Base-by-base conservation (phyloP, 2,888 invertebrate genomes). In the Zaprionus bogoriensis region DNA sequence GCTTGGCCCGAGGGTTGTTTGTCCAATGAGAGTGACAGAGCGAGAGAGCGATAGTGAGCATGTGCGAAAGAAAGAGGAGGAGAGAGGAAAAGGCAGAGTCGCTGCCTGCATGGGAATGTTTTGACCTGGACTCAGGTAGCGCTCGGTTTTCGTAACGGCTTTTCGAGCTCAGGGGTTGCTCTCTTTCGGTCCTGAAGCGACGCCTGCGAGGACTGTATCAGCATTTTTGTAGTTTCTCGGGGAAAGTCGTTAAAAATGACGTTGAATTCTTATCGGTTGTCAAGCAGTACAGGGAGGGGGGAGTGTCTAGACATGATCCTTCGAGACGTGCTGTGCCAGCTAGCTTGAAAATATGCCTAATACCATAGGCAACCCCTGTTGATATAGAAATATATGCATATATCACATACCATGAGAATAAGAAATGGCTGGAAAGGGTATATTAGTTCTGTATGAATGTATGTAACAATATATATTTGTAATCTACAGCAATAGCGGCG, bases 1-100 rank as follows among this genome's bases (percentile, higher is more conserved):
- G 3, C 23, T 50, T 19, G 22, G 22, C 52, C 57, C 36, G 38
- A 32, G 55, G 61, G 65, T 62, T 68, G 63, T 64, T 77, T 68
- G 48, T 51, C 17, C 32, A 36, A 17, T 9, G 32, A 1, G 14
- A 2, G 32, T 9, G 32, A 1, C 6, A 2, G 32, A 32, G 2
- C 12, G 14, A 32, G 32, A 32, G 32, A 14, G 17, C 3, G 7
- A 36, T 6, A 17, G 32, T 6, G 7, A 7, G 7, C 7, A 12
- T 4, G 12, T 4, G 6, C 7, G 32, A 1, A 0, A 32, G 32
- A 36, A 5, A 4, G 32, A 36, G 32, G 3, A 1, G 7, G 9
- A 2, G n/a, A 36, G 32, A 36, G 32, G 32, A 9, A n/a, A n/a
- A n/a, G n/a, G n/a, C n/a, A n/a, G n/a, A 36, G 32, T 17, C 32